Percentiles rank a stretch among this genome's conserved stretches.
phyloP scores from a whole-genome alignment of 2,888 invertebrate genomes.

The Rhingia campestris region DNA sequence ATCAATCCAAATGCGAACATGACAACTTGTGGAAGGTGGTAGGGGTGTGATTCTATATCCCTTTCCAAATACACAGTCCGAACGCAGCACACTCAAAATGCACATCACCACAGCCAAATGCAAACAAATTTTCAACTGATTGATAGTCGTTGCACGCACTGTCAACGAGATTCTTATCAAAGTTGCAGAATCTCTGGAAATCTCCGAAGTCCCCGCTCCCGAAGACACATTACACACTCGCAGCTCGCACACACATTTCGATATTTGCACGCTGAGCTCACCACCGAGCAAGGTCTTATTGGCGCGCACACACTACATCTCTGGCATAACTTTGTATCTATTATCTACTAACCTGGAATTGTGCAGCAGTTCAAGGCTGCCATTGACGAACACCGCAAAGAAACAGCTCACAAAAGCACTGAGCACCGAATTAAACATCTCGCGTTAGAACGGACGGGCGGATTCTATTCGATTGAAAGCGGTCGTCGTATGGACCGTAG shows the following conservation, averaged over 20 bases:
- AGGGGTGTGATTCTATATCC: neutral
- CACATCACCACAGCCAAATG: constrained; percentile 29
- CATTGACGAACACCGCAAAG: constrained; percentile 57
- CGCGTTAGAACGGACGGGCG: constrained; percentile 21
- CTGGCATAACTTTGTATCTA: constrained; percentile 30
- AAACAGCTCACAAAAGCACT: constrained; percentile 69
- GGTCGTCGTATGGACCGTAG: constrained; percentile 13
- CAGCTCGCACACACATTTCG: constrained; percentile 18
- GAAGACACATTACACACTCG: neutral
- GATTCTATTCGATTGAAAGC: constrained; percentile 45
- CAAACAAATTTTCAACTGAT: constrained; percentile 55
- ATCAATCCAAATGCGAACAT: neutral
- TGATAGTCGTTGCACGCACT: constrained; percentile 57
- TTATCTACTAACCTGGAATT: constrained; percentile 69
- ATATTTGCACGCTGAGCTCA: constrained; percentile 24
- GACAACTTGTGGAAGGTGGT: no score
- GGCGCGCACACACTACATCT: constrained; percentile 7
- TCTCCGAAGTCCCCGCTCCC: neutral
- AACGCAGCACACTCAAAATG: constrained; percentile 14
- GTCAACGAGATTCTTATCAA: constrained; percentile 42
- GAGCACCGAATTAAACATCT: constrained; percentile 56
- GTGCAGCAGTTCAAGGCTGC: constrained; percentile 64
- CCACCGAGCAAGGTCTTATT: constrained; percentile 36
- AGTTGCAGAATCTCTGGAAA: constrained; percentile 36
- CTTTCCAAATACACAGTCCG: constrained; percentile 5